phyloP scores from a whole-genome alignment of 2,113 vertebrate species.

The Mustelus asterias region DNA sequence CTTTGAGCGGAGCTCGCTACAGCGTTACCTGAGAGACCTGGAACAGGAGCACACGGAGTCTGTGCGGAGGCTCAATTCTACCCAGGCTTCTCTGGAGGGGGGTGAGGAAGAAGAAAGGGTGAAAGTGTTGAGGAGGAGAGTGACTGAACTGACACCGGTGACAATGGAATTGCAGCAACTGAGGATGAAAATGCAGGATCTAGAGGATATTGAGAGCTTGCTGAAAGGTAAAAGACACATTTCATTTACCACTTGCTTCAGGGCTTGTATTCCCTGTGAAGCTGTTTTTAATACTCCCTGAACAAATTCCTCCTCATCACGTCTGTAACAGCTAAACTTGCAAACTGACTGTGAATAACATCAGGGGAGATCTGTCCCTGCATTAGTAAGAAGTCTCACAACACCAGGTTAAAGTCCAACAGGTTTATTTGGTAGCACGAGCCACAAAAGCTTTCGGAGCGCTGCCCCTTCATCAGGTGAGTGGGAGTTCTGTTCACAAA shows the following conservation, averaged over 20 bases:
- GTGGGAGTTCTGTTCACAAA: too few species aligned
- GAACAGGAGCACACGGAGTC: constrained; percentile 52
- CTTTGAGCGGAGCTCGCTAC: constrained; percentile 52
- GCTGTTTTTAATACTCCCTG: background rate
- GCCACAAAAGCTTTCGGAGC: too few species aligned
- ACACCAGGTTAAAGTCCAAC: too few species aligned
- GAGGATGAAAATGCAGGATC: constrained; percentile 51
- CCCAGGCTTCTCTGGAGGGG: constrained; percentile 13
- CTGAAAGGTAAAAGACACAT: constrained; percentile 50
- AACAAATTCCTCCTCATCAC: background rate
- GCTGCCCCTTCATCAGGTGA: too few species aligned
- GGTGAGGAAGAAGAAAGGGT: constrained; percentile 45
- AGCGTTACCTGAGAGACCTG: constrained; percentile 49
- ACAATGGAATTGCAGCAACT: constrained; percentile 51
- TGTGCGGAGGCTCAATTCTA: constrained; percentile 41
- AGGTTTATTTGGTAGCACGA: too few species aligned
- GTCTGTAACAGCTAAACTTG: background rate
- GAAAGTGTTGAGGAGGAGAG: constrained; percentile 46
- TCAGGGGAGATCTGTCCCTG: background rate
- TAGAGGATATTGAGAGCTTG: constrained; percentile 50
- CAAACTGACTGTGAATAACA: background rate
- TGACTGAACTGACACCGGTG: constrained; percentile 51
- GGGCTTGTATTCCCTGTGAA: background rate
- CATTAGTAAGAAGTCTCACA: too few species aligned
- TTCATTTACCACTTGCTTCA: background rate